phyloP scores from a whole-genome alignment of 2,797 vertebrate genomes.

The Stomatorhinus walkeri region DNA sequence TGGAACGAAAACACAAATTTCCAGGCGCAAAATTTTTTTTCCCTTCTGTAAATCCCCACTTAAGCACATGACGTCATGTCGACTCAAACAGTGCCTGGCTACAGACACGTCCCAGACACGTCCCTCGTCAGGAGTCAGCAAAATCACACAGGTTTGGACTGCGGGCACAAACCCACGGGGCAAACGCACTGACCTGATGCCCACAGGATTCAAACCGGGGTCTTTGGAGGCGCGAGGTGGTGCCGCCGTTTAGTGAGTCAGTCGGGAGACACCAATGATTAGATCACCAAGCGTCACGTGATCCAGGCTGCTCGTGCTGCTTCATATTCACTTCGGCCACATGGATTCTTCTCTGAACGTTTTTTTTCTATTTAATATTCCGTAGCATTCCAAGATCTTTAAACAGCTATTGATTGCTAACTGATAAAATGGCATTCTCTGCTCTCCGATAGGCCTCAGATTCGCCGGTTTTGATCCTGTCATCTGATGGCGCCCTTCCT shows the following conservation, averaged over 20 bases:
- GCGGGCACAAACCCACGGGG: neutral
- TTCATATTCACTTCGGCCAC: neutral
- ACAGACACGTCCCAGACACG: neutral
- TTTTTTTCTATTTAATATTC: neutral
- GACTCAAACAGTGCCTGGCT: neutral
- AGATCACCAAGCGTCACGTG: neutral
- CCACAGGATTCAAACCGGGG: neutral
- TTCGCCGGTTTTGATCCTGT: neutral
- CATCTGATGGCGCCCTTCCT: neutral
- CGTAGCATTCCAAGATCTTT: neutral
- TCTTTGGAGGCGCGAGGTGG: neutral
- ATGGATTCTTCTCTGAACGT: neutral
- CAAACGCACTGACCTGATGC: neutral
- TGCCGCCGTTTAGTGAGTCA: neutral
- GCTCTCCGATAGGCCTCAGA: neutral
- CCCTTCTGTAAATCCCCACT: neutral
- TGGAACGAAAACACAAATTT: neutral
- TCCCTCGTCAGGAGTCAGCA: neutral
- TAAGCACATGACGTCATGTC: neutral
- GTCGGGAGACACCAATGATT: neutral
- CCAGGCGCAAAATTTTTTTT: neutral
- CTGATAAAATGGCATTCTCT: neutral
- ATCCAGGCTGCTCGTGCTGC: neutral
- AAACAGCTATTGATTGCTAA: neutral
- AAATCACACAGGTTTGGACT: neutral